These are phyloP conservation scores for Amiota communis DNA, from an alignment of 2,888 invertebrate species.

Conservation along the genomic window DNA sequence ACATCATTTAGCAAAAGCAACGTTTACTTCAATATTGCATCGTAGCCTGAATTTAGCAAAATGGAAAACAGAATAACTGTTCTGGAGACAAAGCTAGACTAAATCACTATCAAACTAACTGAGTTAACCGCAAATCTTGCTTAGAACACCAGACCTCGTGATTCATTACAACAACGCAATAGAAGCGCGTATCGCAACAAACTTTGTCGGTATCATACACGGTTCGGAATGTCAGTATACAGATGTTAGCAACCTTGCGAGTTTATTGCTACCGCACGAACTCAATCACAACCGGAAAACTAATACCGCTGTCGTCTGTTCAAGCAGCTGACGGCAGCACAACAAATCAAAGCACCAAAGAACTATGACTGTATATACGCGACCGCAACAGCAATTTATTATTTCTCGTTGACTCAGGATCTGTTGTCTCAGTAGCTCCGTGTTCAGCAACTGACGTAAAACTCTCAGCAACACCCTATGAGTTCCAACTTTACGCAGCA, in stretches of 20 bases:
- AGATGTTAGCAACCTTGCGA: too few species aligned
- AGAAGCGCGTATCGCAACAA: too few species aligned
- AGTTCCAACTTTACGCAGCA: neutral
- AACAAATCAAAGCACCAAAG: constrained; percentile 5
- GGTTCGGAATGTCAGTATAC: too few species aligned
- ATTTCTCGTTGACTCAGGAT: constrained; percentile 4
- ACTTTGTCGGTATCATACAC: too few species aligned
- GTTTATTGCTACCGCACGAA: too few species aligned
- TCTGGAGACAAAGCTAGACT: neutral
- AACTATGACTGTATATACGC: neutral
- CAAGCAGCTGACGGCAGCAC: neutral
- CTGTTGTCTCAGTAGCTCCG: neutral
- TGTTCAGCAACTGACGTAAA: neutral
- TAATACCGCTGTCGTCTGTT: neutral
- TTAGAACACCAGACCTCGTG: too few species aligned
- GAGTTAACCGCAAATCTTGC: too few species aligned
- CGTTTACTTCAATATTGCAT: too few species aligned
- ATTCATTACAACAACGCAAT: too few species aligned
- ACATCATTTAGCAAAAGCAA: too few species aligned
- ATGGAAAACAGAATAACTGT: neutral
- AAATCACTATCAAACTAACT: neutral
- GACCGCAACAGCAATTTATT: neutral
- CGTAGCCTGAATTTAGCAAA: too few species aligned
- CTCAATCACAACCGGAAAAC: too few species aligned
- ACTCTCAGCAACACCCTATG: neutral